Percentiles rank a stretch among this genome's conserved stretches.
Conservation (phyloP, 2,888 invertebrate species). For the Ptychoptera contaminata region DNA sequence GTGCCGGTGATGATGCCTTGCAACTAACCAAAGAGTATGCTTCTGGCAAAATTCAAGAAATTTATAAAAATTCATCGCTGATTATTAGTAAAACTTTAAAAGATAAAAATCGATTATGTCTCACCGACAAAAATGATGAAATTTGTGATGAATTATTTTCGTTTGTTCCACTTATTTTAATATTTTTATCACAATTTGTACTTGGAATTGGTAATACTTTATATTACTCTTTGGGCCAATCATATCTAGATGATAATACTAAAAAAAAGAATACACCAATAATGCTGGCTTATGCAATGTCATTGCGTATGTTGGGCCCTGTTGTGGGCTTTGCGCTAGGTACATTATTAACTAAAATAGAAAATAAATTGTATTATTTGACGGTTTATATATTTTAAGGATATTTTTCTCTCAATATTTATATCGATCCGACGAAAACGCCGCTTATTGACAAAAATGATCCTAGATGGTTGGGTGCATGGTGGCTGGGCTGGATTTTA, state of each 20-base stretch:
- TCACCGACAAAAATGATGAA: conserved; percentile 14
- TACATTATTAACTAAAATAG: conserved; percentile 1
- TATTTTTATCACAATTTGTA: conserved; percentile 51
- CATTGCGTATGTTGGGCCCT: conserved; percentile 32
- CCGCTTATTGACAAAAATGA: conserved; percentile 41
- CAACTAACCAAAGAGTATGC: conserved; percentile 28
- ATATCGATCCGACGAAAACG: conserved; percentile 41
- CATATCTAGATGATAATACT: conserved; percentile 52
- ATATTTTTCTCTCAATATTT: conserved; percentile 34
- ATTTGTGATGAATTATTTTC: conserved; percentile 32
- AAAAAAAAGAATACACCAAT: conserved; percentile 47
- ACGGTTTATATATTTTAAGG: conserved; percentile 13
- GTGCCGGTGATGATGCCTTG: conserved; percentile 35
- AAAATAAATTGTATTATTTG: background rate
- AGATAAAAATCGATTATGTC: background rate
- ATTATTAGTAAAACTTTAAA: background rate
- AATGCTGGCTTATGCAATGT: conserved; percentile 33
- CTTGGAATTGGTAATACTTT: conserved; percentile 50
- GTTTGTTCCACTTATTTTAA: conserved; percentile 39
- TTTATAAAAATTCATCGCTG: background rate
- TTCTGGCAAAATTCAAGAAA: conserved; percentile 8
- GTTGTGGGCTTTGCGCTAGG: conserved; percentile 43
- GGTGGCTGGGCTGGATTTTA: conserved; percentile 57
- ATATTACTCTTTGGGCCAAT: conserved; percentile 48
- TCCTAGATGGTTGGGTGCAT: conserved; percentile 56